phyloP scores from a whole-genome alignment of 2,797 vertebrate genomes.

The Lacerta viridis region DNA sequence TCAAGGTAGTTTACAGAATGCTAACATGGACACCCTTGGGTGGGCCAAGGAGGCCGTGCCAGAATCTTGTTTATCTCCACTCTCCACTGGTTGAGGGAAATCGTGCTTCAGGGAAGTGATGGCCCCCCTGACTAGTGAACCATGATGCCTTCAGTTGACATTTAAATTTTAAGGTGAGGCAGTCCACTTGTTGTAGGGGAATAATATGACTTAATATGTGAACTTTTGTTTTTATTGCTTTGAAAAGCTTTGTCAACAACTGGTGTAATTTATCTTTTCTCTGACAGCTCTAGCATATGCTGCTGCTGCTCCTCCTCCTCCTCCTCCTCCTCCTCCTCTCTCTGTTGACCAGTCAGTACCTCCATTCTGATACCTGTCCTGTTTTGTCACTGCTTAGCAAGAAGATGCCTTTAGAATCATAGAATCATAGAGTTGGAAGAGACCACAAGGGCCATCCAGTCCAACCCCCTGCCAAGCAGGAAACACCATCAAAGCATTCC shows the following conservation, averaged over 20 bases:
- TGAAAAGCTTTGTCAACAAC: background rate
- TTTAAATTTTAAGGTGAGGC: conserved; percentile 5
- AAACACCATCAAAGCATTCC: too few species aligned
- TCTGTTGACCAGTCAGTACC: background rate
- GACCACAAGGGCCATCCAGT: too few species aligned
- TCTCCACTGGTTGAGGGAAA: background rate
- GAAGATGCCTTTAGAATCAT: background rate
- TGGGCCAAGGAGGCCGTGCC: background rate
- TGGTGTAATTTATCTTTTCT: background rate
- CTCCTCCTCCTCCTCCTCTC: background rate
- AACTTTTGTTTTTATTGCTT: background rate
- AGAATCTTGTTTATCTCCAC: conserved; percentile 10
- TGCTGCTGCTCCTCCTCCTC: too few species aligned
- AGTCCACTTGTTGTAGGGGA: background rate
- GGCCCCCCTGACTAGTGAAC: background rate
- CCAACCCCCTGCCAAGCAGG: too few species aligned
- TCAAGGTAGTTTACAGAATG: background rate
- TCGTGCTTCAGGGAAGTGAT: background rate
- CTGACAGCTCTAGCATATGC: background rate
- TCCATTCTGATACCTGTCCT: background rate
- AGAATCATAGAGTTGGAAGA: too few species aligned
- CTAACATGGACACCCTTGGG: background rate
- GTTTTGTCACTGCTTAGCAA: background rate
- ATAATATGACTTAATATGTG: background rate
- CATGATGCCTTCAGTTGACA: conserved; percentile 12